Evolutionary conservation across 2,888 invertebrate genomes (phyloP).

Genomic region (Anthophora plumipes): DNA sequence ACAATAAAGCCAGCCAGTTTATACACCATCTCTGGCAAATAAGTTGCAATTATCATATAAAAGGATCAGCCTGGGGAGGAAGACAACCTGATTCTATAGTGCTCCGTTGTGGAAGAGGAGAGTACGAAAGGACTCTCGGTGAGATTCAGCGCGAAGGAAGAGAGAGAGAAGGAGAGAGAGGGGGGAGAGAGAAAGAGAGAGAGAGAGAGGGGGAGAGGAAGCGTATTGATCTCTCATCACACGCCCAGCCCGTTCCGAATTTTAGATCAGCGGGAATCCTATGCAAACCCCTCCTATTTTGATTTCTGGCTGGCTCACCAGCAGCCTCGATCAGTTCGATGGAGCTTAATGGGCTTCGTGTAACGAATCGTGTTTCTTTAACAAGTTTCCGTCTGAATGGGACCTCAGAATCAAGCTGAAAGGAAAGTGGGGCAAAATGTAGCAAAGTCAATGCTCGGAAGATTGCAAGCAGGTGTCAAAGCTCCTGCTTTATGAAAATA

Average conservation of each 20-base stretch:
- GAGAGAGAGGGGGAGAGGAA: slow-evolving; percentile 41
- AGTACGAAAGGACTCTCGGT: slow-evolving; percentile 66
- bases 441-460: no score
- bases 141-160: slow-evolving; percentile 34
- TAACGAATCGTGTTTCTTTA: slow-evolving; percentile 23
- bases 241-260: slow-evolving; percentile 73
- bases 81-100: slow-evolving; percentile 66
- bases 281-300: slow-evolving; percentile 64
- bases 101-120: slow-evolving; percentile 65
- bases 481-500: no score
- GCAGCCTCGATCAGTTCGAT: slow-evolving; percentile 53
- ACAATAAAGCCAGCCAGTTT: slow-evolving; percentile 79
- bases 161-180: slow-evolving; percentile 18
- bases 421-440: no score
- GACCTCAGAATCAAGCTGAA: no score
- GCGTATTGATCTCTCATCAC: slow-evolving; percentile 78
- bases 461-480: no score
- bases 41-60: slow-evolving; percentile 83
- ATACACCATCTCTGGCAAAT: slow-evolving; percentile 80
- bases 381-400: no score
- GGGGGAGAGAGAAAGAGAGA: not conserved
- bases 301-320: slow-evolving; percentile 34
- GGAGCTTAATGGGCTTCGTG: slow-evolving; percentile 58
- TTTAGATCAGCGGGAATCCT: slow-evolving; percentile 72
- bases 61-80: slow-evolving; percentile 77